Evolutionary conservation across 2,797 vertebrate genomes (phyloP).

Genomic region (Alca torda): DNA sequence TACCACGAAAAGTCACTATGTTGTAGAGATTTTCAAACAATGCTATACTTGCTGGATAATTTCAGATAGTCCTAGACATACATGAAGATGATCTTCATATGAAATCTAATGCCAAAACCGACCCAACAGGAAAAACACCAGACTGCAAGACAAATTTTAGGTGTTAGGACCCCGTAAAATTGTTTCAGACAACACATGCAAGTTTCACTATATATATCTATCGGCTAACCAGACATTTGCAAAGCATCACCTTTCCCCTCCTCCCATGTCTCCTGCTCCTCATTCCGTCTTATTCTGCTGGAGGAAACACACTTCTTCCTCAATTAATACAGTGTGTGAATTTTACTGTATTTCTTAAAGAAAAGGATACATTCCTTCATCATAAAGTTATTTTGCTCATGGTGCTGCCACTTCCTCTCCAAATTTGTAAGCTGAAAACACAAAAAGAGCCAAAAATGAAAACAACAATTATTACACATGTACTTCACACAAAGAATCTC

Average conservation of each 20-base stretch:
- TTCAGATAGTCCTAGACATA: not conserved
- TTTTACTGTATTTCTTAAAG: constrained; percentile 50
- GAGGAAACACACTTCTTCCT: constrained; percentile 60
- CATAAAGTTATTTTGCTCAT: constrained; percentile 97
- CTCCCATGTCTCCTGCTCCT: not conserved
- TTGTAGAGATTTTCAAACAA: not conserved
- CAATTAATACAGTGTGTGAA: constrained; percentile 5
- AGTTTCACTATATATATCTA: not conserved
- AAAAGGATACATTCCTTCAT: constrained; percentile 99
- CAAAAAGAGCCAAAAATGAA: constrained; percentile 32
- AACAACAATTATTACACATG: not conserved
- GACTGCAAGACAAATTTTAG: not conserved
- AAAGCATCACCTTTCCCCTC: not conserved
- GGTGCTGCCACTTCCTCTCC: constrained; percentile 96
- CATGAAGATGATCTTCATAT: not conserved
- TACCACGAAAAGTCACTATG: not conserved
- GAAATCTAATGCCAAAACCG: not conserved
- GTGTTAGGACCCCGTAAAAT: not conserved
- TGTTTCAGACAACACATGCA: not conserved
- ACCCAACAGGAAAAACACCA: not conserved
- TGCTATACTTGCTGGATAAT: not conserved
- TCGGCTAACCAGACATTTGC: not conserved
- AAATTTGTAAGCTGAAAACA: constrained; percentile 89
- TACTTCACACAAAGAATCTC: not conserved
- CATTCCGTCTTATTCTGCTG: not conserved